phyloP scores from a whole-genome alignment of 2,113 vertebrate species.

The Upupa epops region DNA sequence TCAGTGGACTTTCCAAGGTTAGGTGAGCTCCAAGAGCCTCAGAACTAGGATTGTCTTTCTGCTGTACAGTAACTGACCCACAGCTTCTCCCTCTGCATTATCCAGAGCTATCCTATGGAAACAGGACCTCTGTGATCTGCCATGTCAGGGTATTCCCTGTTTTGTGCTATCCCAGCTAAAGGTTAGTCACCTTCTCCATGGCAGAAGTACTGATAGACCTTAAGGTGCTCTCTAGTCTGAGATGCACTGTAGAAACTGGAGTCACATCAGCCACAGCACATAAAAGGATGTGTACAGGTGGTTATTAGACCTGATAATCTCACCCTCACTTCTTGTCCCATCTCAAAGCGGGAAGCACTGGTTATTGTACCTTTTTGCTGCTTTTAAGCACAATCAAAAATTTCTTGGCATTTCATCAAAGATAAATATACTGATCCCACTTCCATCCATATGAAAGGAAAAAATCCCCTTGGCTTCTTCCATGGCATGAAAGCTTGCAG shows the following conservation, averaged over 20 bases:
- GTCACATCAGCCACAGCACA: background rate
- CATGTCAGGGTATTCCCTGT: too few relatives aligned
- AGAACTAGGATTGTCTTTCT: background rate
- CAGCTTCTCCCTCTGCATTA: background rate
- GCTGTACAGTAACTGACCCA: background rate
- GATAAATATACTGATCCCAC: background rate
- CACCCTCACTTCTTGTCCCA: background rate
- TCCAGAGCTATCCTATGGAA: background rate
- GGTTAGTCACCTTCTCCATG: background rate
- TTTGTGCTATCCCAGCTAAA: background rate
- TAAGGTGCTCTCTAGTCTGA: background rate
- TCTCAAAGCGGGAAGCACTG: background rate
- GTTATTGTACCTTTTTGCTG: background rate
- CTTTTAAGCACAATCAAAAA: background rate
- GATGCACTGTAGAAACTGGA: background rate
- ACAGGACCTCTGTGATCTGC: rapidly evolving
- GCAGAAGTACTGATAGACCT: background rate
- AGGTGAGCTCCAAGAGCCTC: background rate
- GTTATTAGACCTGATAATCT: background rate
- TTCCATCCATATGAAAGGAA: background rate
- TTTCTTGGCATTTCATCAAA: constrained; percentile 27
- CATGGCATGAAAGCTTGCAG: background rate
- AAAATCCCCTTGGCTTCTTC: background rate
- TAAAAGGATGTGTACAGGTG: background rate
- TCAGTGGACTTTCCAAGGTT: background rate